Evolutionary conservation across 2,888 invertebrate genomes (phyloP).

Genomic region (Incurvaria masculella): DNA sequence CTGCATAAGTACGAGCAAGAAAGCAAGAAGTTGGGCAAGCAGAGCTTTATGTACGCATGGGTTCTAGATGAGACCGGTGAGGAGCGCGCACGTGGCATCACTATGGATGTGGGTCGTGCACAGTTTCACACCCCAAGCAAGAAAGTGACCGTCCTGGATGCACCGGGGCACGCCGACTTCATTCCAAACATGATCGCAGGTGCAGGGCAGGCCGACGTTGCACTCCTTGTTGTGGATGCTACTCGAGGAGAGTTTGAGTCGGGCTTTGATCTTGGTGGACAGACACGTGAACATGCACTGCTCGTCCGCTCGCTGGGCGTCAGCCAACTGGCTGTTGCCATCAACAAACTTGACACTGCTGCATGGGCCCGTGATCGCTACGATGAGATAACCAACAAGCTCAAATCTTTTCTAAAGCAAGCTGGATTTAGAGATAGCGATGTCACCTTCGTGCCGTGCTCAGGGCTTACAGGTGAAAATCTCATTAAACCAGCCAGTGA

Average conservation of each 20-base stretch:
- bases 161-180: conserved; percentile 99
- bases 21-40: conserved; percentile 94
- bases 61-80: conserved; percentile 98
- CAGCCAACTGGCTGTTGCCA: conserved; percentile 88
- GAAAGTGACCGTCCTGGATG: conserved; percentile 84
- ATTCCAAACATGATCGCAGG: conserved; percentile 99
- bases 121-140: conserved; percentile 88
- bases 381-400: conserved; percentile 80
- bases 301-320: conserved; percentile 89
- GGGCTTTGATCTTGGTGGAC: conserved; percentile 97
- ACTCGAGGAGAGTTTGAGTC: conserved; percentile 98
- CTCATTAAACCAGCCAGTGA: conserved; percentile 66
- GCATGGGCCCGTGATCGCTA: conserved; percentile 92
- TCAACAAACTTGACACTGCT: conserved; percentile 97
- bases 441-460: conserved; percentile 90
- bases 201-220: conserved; percentile 97
- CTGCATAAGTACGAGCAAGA: conserved; percentile 98
- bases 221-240: conserved; percentile 93
- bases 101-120: conserved; percentile 96
- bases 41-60: conserved; percentile 99
- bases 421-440: conserved; percentile 88
- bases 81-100: conserved; percentile 93
- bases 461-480: conserved; percentile 96
- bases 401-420: conserved; percentile 81
- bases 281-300: conserved; percentile 95